Evolutionary conservation across 2,797 vertebrate genomes (phyloP).

Genomic region (Trachops cirrhosus): DNA sequence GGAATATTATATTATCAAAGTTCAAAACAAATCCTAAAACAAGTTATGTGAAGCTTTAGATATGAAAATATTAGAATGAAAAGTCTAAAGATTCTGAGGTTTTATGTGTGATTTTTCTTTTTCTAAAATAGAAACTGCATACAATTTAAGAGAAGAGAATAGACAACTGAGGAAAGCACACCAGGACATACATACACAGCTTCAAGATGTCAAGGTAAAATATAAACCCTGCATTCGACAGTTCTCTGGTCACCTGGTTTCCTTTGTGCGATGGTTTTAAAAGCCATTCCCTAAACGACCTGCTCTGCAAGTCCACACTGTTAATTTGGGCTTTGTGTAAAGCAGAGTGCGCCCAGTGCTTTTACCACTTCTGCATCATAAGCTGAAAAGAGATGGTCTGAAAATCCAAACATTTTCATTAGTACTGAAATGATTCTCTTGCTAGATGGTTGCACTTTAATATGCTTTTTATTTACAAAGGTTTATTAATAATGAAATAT

Average conservation of each 20-base stretch:
- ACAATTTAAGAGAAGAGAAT: slow-evolving; percentile 95
- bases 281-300: background rate
- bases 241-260: background rate
- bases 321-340: background rate
- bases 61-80: background rate
- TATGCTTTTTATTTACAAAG: background rate
- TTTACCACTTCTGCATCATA: background rate
- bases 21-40: background rate
- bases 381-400: background rate
- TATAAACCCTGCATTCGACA: rapidly evolving
- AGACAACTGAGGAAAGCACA: slow-evolving; percentile 96
- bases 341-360: background rate
- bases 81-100: background rate
- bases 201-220: slow-evolving; percentile 94
- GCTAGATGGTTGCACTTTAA: background rate
- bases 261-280: background rate
- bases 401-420: background rate
- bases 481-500: background rate
- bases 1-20: background rate
- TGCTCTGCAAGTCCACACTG: background rate
- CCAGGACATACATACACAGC: slow-evolving; percentile 94
- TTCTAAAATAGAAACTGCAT: slow-evolving; percentile 86
- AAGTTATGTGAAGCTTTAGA: background rate
- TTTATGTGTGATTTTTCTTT: slow-evolving; percentile 40
- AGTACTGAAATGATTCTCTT: background rate